Conservation (phyloP, 2,797 vertebrate species). For the Naso thynnoides region DNA sequence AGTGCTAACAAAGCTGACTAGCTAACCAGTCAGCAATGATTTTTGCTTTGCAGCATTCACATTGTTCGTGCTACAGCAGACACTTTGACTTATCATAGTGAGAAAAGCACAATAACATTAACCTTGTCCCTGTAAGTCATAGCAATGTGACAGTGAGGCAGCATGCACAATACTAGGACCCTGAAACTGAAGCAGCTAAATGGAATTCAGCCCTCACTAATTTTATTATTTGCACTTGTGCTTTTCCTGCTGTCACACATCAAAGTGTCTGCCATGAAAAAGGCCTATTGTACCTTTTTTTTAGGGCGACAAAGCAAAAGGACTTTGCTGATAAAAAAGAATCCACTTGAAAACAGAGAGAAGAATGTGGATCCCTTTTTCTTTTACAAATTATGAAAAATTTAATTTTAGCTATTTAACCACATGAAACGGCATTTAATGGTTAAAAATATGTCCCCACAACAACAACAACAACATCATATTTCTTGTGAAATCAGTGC, state of each 20-base stretch:
- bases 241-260: background rate
- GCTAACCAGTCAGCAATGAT: no score
- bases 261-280: background rate
- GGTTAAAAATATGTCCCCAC: no score
- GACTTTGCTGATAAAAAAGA: background rate
- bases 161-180: background rate
- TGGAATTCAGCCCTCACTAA: background rate
- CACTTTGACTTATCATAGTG: background rate
- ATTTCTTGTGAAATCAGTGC: background rate
- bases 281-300: background rate
- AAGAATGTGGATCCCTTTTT: background rate
- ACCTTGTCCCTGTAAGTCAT: no score
- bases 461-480: background rate
- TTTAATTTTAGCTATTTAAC: background rate
- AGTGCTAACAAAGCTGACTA: no score
- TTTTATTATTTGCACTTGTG: background rate
- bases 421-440: background rate
- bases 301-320: background rate
- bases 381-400: background rate
- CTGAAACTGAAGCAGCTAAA: background rate
- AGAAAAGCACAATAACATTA: background rate
- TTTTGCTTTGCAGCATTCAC: no score
- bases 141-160: background rate
- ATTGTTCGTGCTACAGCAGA: background rate
- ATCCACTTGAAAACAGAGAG: background rate